Evolutionary conservation across 2,113 vertebrate species (phyloP).

Genomic region (Lophius piscatorius): DNA sequence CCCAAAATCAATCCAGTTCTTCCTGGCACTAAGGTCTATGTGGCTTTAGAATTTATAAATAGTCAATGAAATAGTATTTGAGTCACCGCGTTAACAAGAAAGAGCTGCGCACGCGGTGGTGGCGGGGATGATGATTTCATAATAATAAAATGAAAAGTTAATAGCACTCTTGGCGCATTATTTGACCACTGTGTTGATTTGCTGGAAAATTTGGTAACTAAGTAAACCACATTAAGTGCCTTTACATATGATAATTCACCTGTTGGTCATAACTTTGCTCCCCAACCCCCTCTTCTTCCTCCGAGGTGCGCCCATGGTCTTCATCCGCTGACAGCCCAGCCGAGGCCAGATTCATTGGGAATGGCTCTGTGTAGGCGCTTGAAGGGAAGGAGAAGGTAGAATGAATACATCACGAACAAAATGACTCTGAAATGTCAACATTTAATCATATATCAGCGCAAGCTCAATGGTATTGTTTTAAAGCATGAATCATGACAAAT

Average conservation of each 20-base stretch:
- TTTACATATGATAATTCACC: conserved; percentile 68
- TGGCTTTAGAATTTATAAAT: no score
- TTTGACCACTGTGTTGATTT: not conserved
- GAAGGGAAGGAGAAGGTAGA: conserved; percentile 14
- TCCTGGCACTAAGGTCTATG: no score
- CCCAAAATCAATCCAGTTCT: no score
- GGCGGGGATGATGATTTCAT: no score
- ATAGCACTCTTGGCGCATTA: not conserved
- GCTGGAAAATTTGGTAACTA: not conserved
- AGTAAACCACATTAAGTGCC: no score
- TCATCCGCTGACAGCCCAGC: conserved; percentile 83
- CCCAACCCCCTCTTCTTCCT: conserved; percentile 86
- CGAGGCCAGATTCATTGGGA: conserved; percentile 85
- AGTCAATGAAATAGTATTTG: no score
- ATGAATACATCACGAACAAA: conserved; percentile 4
- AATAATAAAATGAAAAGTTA: no score
- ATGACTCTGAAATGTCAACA: conserved; percentile 23
- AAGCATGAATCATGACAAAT: not conserved
- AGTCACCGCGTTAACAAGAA: no score
- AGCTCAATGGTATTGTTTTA: not conserved
- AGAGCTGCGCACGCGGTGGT: no score
- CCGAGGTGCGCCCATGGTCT: conserved; percentile 90
- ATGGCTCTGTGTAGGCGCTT: conserved; percentile 96
- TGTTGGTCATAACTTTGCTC: conserved; percentile 84
- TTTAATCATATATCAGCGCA: not conserved